Evolutionary conservation across 30 jellyfish, hydroid and myxozoan species (phyloP).

Genomic region (Turritopsis dohrnii): DNA sequence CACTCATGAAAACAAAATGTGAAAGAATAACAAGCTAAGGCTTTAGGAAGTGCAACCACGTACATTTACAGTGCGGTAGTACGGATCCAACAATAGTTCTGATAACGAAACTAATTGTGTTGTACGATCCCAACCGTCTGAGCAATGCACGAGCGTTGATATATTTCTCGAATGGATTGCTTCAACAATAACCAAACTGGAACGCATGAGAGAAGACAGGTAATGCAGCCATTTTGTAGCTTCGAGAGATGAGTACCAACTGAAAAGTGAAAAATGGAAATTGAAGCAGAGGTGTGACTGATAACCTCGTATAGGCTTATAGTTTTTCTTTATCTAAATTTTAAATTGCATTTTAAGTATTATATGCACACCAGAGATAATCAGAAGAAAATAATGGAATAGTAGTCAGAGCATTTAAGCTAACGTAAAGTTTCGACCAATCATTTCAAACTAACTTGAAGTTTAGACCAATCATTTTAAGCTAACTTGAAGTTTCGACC

Average conservation of each 20-base stretch:
- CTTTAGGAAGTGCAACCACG: background rate
- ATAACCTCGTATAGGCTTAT: no score
- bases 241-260: slow-evolving; percentile 87
- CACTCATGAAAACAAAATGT: background rate
- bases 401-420: no score
- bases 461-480: no score
- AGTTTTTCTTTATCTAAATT: no score
- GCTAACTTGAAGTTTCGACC: no score
- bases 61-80: slow-evolving; percentile 79
- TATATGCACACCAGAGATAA: no score
- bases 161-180: slow-evolving; percentile 52
- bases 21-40: background rate
- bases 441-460: no score
- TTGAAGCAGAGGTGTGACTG: no score
- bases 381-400: no score
- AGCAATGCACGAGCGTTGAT: slow-evolving; percentile 85
- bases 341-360: no score
- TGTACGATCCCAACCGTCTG: slow-evolving; percentile 99
- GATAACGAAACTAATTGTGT: slow-evolving; percentile 80
- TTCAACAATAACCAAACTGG: slow-evolving; percentile 56
- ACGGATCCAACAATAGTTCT: slow-evolving; percentile 83
- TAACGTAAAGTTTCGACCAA: no score
- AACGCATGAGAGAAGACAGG: slow-evolving; percentile 57
- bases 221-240: slow-evolving; percentile 82
- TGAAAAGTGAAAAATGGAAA: no score